These are phyloP conservation scores for Arnoldichthys spilopterus DNA, from an alignment of 2,797 vertebrate species.

Conservation along the genomic window DNA sequence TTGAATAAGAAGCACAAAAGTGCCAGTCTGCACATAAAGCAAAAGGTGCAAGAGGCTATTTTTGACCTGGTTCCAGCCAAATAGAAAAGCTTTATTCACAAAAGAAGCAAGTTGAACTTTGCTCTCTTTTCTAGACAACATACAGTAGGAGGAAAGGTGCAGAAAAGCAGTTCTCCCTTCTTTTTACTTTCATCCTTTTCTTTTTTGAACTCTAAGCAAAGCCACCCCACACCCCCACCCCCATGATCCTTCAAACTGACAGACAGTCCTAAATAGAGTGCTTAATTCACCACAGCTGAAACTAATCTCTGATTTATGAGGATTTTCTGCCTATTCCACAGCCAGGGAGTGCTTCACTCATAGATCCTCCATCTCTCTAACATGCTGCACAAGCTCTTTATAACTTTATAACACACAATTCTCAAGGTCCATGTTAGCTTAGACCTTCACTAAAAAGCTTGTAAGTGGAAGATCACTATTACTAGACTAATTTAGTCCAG, in stretches of 20 bases:
- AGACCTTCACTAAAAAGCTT: neutral
- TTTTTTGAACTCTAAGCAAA: slow-evolving; percentile 22
- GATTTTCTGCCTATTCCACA: slow-evolving; percentile 19
- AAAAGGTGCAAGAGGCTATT: slow-evolving; percentile 12
- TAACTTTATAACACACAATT: neutral
- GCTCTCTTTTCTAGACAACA: slow-evolving; percentile 10
- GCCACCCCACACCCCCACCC: neutral
- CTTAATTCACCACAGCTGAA: slow-evolving; percentile 40
- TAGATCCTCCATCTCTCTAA: slow-evolving; percentile 20
- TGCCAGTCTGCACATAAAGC: slow-evolving; percentile 11
- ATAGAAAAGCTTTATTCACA: slow-evolving; percentile 21
- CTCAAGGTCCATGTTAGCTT: neutral
- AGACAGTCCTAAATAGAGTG: slow-evolving; percentile 35
- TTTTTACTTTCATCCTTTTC: slow-evolving; percentile 18
- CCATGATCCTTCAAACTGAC: slow-evolving; percentile 23
- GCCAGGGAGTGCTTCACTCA: slow-evolving; percentile 9
- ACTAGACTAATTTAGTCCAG: neutral
- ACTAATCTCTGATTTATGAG: slow-evolving; percentile 39
- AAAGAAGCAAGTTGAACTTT: slow-evolving; percentile 30
- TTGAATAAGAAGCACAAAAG: slow-evolving; percentile 17
- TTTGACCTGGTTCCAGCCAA: slow-evolving; percentile 25
- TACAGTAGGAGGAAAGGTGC: neutral
- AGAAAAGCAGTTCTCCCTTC: slow-evolving; percentile 3
- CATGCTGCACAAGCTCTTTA: neutral
- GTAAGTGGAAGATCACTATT: neutral